Evolutionary conservation across 2,797 vertebrate genomes (phyloP), one percentile per base, ranked within the genome.

Genomic region (Babyrousa celebensis): DNA sequence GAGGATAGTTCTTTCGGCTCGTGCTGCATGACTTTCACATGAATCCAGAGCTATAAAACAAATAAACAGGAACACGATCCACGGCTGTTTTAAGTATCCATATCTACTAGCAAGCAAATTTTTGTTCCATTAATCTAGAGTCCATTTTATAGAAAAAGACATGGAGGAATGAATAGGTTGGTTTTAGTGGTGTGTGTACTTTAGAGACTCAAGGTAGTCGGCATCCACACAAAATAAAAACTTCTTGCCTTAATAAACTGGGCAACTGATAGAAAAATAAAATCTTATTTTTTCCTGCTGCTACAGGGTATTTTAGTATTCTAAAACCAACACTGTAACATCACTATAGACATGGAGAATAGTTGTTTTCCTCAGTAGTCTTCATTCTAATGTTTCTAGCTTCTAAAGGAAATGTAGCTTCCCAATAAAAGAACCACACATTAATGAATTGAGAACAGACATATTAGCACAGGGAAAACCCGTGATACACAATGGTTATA

Each of bases 91-190:
- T 79, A 85, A 89, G 6, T 40, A 84, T 25, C 10, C 74, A 65
- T 52, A 3, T 56, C 23, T 70, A 90, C 1, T 32, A 14, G 36
- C 10, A 89, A 74, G n/a, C 3, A 89, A 77, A 14, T 27, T 93
- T 93, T 85, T 89, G 23, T 68, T 89, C 40, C n/a, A 94, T 86
- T 72, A 52, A 75, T 17, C 10, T 40, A 89, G 12, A 21, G 29
- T 60, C 90, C 60, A 90, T 68, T 95, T 83, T 83, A 6, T 65
- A 95, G 36, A 85, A 67, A 75, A 27, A 56, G 16, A 86, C 36
- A 54, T 12, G 17, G 2, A 80, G 17, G 6, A 62, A 75, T 80
- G 16, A 89, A 67, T 70, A 74, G 9, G 56, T 82, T n/a, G 40
- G 11, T 25, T 20, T 78, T 72, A 36, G 15, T 54, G 1, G 27